Conservation (phyloP, 2,888 invertebrate genomes). For the Eupsilia transversa region DNA sequence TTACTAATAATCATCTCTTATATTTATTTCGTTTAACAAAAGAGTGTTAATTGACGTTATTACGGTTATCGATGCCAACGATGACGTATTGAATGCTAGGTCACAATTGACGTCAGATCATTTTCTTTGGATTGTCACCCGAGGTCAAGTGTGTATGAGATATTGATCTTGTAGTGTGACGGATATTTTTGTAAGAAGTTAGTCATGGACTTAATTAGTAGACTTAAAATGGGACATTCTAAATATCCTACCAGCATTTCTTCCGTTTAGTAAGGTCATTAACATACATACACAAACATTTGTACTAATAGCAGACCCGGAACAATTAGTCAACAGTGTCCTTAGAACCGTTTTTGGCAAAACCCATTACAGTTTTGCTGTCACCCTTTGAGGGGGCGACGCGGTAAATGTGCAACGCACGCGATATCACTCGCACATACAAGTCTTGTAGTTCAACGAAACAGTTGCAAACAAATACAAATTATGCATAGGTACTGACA, state of each 20-base stretch:
- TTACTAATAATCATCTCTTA: slow-evolving; percentile 55
- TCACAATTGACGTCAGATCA: slow-evolving; percentile 46
- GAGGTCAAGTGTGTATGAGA: slow-evolving; percentile 35
- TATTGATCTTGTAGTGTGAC: slow-evolving; percentile 26
- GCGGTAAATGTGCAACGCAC: slow-evolving; percentile 16
- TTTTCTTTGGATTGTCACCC: slow-evolving; percentile 23
- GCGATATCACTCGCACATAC: not conserved
- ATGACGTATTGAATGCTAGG: slow-evolving; percentile 44
- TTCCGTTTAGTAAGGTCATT: not conserved
- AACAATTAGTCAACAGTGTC: not conserved
- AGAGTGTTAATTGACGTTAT: slow-evolving; percentile 40
- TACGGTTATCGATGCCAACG: slow-evolving; percentile 41
- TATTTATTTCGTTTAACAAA: slow-evolving; percentile 33
- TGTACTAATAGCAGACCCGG: not conserved
- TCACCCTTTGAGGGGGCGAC: not conserved
- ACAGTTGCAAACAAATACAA: not conserved
- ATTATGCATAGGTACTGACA: not conserved
- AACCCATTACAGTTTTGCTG: slow-evolving; percentile 4
- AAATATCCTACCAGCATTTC: not conserved
- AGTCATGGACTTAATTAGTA: not conserved
- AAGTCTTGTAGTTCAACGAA: not conserved
- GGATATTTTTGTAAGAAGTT: not conserved
- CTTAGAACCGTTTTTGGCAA: slow-evolving; percentile 6
- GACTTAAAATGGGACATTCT: not conserved
- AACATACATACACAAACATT: not conserved